Evolutionary conservation across 2,113 vertebrate species (phyloP), one percentile per base, ranked within the genome.

Genomic region (Sebastes fasciatus): DNA sequence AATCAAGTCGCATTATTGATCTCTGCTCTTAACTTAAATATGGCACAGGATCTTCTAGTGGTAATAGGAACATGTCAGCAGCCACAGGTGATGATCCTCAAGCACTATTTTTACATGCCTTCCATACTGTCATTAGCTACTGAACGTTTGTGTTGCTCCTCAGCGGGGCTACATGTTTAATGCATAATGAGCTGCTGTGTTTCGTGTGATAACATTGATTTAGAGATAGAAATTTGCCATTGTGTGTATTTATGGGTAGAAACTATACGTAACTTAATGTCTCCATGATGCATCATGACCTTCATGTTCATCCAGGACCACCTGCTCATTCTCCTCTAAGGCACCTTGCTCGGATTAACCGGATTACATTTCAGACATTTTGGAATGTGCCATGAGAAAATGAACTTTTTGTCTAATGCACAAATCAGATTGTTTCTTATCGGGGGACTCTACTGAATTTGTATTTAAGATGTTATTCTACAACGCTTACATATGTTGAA

Each of bases 61-160:
- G n/a, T 90, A 91, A 93, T 78, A 64, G 52, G 73, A 84, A 87
- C 61, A 79, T 83, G 82, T 91, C 90, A 80, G 67, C 69, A 74
- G 73, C 16, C 6, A 23, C 83, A 89, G 90, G 92, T 74, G 88
- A 88, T 79, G 82, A 91, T 86, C 88, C 83, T 51, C 81, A 4
- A 45, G 58, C 64, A 84, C 92, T 93, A 93, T 92, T 92, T 91
- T 85, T 91, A 91, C 83, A 87, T 74, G 81, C 51, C 75, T 78
- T 70, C 61, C 34, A 58, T 54, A 5, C 68, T 79, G 73, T 78
- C 68, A 54, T 49, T 58, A 67, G 54, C 70, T 23, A 10, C 55
- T 79, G 61, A 13, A 51, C 54, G 11, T 48, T 42, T 11, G 5
- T 55, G 16, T 19, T 68, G 21, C 46, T 43, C 34, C 49, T 61